These are phyloP conservation scores for Heterochromis multidens DNA, from an alignment of 2,113 vertebrate species.

Conservation along the genomic window DNA sequence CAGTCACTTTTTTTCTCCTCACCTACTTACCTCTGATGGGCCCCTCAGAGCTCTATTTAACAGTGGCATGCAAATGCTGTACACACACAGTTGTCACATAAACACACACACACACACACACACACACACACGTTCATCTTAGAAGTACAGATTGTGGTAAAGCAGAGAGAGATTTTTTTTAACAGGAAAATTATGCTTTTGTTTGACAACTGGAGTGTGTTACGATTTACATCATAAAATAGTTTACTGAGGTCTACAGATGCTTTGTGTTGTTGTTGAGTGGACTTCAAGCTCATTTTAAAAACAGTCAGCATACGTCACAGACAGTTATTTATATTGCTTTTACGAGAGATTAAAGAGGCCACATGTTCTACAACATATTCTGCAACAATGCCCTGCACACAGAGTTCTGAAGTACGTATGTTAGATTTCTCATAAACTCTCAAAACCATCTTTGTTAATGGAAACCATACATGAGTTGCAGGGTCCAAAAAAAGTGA, in stretches of 20 bases:
- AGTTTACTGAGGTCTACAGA: background rate
- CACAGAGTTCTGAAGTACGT: background rate
- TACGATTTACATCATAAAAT: background rate
- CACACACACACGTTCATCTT: background rate
- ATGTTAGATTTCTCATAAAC: background rate
- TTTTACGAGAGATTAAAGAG: background rate
- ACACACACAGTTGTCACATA: background rate
- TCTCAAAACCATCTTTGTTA: background rate
- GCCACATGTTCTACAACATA: background rate
- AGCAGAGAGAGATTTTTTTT: background rate
- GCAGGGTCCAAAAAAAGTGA: background rate
- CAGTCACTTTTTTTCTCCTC: background rate
- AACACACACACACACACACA: background rate
- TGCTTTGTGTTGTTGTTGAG: background rate
- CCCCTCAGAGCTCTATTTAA: slow-evolving; percentile 18
- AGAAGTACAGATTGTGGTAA: background rate
- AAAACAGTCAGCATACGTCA: background rate
- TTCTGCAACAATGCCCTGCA: background rate
- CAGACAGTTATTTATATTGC: background rate
- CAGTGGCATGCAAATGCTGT: background rate
- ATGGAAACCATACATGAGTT: background rate
- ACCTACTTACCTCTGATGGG: slow-evolving; percentile 17
- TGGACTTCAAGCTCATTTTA: background rate
- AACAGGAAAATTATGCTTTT: background rate
- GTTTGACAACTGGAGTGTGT: background rate